Evolutionary conservation across 2,113 vertebrate genomes (phyloP).

Genomic region (Nycticryphes semicollaris): DNA sequence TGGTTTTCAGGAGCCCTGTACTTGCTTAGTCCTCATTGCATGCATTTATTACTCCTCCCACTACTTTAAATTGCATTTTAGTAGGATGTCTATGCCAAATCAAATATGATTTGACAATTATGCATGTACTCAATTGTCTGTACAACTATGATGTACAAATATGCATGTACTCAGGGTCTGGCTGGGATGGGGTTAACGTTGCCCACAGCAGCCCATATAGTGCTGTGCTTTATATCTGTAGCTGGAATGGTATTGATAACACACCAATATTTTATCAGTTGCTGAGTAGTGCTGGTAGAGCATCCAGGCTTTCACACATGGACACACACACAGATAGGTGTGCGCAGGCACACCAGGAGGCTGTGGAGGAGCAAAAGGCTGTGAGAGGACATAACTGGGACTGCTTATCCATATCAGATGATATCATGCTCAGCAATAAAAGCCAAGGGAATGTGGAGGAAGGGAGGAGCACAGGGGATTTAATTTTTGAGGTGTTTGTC

Average conservation of each 20-base stretch:
- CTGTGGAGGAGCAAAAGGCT: neutral
- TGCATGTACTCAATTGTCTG: too few species aligned
- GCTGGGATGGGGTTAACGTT: neutral
- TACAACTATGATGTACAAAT: neutral
- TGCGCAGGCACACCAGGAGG: neutral
- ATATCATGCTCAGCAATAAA: neutral
- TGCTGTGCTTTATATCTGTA: neutral
- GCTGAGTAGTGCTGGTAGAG: neutral
- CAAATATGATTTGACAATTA: neutral
- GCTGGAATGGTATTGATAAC: neutral
- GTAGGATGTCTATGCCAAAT: neutral
- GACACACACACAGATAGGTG: accelerated
- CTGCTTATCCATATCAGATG: neutral
- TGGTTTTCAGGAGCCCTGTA: neutral
- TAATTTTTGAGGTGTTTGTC: neutral
- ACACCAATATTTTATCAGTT: neutral
- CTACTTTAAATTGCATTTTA: neutral
- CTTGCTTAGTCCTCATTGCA: neutral
- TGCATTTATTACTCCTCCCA: neutral
- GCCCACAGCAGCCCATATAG: neutral
- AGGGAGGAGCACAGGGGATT: neutral
- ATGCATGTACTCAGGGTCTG: neutral
- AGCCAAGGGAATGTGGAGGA: neutral
- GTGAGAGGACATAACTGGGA: neutral
- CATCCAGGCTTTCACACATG: too few species aligned